Evolutionary conservation across 2,888 invertebrate species (phyloP), one percentile per base, ranked within the genome.

Genomic region (Perizoma affinitatum): DNA sequence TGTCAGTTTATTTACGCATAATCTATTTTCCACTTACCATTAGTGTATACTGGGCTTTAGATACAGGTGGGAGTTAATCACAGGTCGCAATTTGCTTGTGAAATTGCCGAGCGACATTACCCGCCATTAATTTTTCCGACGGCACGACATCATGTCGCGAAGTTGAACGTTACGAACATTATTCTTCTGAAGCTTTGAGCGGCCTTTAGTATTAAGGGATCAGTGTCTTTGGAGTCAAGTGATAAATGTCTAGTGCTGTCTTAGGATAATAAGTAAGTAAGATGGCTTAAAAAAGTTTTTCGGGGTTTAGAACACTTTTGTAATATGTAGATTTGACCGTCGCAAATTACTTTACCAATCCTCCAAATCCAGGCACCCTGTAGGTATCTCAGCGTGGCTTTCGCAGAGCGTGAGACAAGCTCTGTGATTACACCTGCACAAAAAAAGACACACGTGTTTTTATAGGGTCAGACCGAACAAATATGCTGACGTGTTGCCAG

Each of bases 91-190:
- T 81, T 82, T 79, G 77, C 78, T 78, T 72, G 72, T 70, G 73
- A 75, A 80, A 82, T 78, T 73, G 75, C 76, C 72, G 68, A 75
- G 70, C 69, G 74, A 69, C 72, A 73, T 84, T 79, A 82, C 76
- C 69, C 66, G 58, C 72, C 84, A 84, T 85, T 81, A 84, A 83
- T 84, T 82, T 83, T 84, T 84, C 75, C 72, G 78, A 82, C 75
- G 83, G 80, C 79, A 79, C 61, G 55, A 59, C 65, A 61, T 75
- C 76, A 78, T 79, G 80, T 79, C 78, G 62, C 61, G 59, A 75
- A 73, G 73, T 75, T 77, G 75, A 74, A 79, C 73, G 77, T 72
- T 75, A 75, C 78, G 83, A 80, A 82, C 78, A 82, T 82, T 70
- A 76, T 79, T 80, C 79, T 76, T 79, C 70, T 77, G 69, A 72